Base-by-base conservation (phyloP, 2,888 invertebrate genomes). In the Phaedon cochleariae region DNA sequence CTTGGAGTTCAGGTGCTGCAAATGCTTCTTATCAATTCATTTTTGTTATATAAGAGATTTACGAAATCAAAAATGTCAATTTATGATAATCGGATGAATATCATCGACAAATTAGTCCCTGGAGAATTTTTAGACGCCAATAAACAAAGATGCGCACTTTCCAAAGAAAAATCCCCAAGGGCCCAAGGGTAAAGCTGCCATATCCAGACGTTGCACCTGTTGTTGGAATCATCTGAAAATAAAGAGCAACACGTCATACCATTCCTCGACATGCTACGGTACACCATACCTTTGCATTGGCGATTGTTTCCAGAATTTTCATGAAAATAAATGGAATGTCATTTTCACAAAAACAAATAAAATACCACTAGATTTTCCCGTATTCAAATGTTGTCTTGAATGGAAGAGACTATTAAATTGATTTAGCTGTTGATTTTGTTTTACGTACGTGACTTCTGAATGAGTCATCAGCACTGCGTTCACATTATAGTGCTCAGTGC, bases 131-230 rank as follows among this genome's bases (percentile, higher is more conserved):
- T n/a, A n/a, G 21, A 51, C 5, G 51, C 51, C 20, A 26, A 51
- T 20, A 6, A 34, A 34, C n/a, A n/a, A n/a, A n/a, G n/a, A n/a
- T n/a, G n/a, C n/a, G n/a, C n/a, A n/a, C n/a, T n/a, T n/a, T n/a
- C n/a, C 51, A 51, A 51, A 20, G 51, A 51, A 51, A 21, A 51
- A 51, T 51, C 51, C 51, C 21, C 20, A 20, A 51, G 51, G 20
- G 51, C 51, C 51, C 10, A 51, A 51, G 22, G 21, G 51, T 18
- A 51, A 51, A 18, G 21, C 51, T 51, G 51, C 51, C 21, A 51
- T 51, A 21, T 51, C 51, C 6, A 51, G 51, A 26, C 17, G 51
- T 21, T 20, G 26, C 51, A 63, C 65, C 31, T 34, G 31, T 4
- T 34, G 31, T 34, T 34, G 31, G 31, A 34, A 34, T 34, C 31